Base-by-base conservation (phyloP, 2,113 vertebrate species). In the Muntiacus reevesi region DNA sequence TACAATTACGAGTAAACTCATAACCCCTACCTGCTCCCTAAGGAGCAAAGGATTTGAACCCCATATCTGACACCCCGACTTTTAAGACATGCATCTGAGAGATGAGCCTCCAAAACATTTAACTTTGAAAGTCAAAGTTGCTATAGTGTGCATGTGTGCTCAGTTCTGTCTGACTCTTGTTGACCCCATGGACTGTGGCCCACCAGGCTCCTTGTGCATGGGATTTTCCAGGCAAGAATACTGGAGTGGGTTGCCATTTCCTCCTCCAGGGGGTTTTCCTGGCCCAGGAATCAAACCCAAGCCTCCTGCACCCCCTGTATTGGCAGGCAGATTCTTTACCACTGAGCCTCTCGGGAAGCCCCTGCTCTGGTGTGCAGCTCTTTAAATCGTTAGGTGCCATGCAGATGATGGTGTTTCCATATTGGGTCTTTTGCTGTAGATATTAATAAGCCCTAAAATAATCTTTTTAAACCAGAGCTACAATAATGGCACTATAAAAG, bases 371-470 rank as follows among this genome's bases (percentile, higher is more conserved):
- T 19, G 4, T 40, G 7, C 23, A 71, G 14, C 45, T 47, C 76
- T 54, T 76, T 59, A 33, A 93, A 67, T 45, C 40, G 30, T 28
- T 21, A 47, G 54, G 7, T n/a, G 5, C n/a, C 74, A 1, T 47
- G 55, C n/a, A 82, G 84, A 33, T n/a, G 25, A 64, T 13, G 25
- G 7, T 6, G 33, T 85, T 93, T 64, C 33, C 5, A 27, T 55
- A 55, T 7, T 52, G 71, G 15, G 52, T 85, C 23, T 79, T 40
- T 96, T 21, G 25, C 45, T 84, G 4, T 27, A 74, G 52, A 43
- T 95, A 74, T 76, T 59, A 87, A 91, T 54, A 95, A 96, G 36
- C 30, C 16, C 36, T 79, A 50, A 92, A 96, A 54, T 21, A 91
- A 88, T 67, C 15, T 91, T 87, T 82, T 84, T 8, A 89, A 45